A percentile compares a stretch with the other conserved stretches of the same genome.
These are phyloP conservation scores for Agrypnia vestita DNA, from an alignment of 1,140 invertebrate genomes.

Conservation along the genomic window DNA sequence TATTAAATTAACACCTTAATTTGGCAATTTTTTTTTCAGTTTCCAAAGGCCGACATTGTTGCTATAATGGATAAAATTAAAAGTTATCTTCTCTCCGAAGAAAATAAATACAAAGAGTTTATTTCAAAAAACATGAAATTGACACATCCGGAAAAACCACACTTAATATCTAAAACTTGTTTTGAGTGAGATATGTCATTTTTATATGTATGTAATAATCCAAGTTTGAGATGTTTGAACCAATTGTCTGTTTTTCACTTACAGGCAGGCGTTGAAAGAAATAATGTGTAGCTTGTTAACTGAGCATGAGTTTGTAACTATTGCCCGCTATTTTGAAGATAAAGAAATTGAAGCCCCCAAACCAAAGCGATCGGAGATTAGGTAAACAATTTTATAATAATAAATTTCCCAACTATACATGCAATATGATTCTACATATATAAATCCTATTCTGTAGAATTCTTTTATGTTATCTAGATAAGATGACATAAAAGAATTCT, in stretches of 20 bases:
- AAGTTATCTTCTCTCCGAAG: slow-evolving; percentile 71
- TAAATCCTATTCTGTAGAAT: too few species aligned
- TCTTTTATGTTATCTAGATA: too few species aligned
- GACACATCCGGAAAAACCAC: slow-evolving; percentile 65
- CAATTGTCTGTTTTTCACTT: slow-evolving; percentile 22
- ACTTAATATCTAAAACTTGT: slow-evolving; percentile 72
- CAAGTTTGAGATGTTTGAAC: background rate
- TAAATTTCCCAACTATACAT: too few species aligned
- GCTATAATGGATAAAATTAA: slow-evolving; percentile 81
- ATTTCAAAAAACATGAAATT: slow-evolving; percentile 78
- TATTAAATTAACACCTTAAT: too few species aligned
- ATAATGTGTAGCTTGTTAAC: slow-evolving; percentile 78
- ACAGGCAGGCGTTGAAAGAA: slow-evolving; percentile 74
- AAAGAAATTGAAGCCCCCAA: slow-evolving; percentile 68
- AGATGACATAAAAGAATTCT: too few species aligned
- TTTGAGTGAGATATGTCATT: slow-evolving; percentile 70
- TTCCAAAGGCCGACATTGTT: slow-evolving; percentile 80
- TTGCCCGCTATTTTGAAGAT: slow-evolving; percentile 78
- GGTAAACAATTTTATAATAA: slow-evolving; percentile 15
- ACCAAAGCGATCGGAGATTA: slow-evolving; percentile 30
- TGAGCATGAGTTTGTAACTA: slow-evolving; percentile 85
- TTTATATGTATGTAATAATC: background rate
- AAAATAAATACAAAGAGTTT: slow-evolving; percentile 82
- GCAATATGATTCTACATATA: too few species aligned
- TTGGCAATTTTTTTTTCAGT: slow-evolving; percentile 71